Conservation (phyloP, 2,888 invertebrate genomes). For the Encarsia formosa region DNA sequence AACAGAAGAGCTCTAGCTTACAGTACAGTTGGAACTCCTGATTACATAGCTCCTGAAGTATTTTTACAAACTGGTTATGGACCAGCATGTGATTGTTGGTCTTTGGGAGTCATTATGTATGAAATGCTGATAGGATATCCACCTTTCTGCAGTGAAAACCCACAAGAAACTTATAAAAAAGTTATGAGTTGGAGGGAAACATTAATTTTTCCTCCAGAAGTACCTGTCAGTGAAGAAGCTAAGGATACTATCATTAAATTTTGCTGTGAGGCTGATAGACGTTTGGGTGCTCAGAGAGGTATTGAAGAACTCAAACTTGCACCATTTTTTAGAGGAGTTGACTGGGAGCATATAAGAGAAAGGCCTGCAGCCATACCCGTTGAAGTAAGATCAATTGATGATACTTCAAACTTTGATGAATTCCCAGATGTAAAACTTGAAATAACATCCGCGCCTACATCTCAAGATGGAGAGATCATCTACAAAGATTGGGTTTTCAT, state of each 20-base stretch:
- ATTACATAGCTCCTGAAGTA: slow-evolving; percentile 99
- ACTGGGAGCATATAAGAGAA: slow-evolving; percentile 99
- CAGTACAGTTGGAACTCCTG: slow-evolving; percentile 95
- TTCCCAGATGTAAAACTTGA: slow-evolving; percentile 98
- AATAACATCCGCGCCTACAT: slow-evolving; percentile 81
- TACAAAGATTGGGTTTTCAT: slow-evolving; percentile 99
- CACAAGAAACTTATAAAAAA: slow-evolving; percentile 93
- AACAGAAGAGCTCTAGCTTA: slow-evolving; percentile 93
- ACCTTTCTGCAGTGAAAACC: slow-evolving; percentile 98
- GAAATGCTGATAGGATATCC: slow-evolving; percentile 99
- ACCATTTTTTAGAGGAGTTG: slow-evolving; percentile 93
- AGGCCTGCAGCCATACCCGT: slow-evolving; percentile 97
- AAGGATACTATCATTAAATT: slow-evolving; percentile 92
- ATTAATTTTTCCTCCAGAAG: slow-evolving; percentile 96
- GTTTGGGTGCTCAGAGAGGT: slow-evolving; percentile 83
- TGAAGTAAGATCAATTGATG: slow-evolving; percentile 97
- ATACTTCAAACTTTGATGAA: slow-evolving; percentile 99
- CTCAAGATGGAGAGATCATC: slow-evolving; percentile 85
- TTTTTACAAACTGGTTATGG: slow-evolving; percentile 97
- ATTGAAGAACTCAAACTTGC: slow-evolving; percentile 91
- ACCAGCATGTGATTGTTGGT: slow-evolving; percentile 99
- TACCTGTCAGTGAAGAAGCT: slow-evolving; percentile 97
- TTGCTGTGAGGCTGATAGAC: slow-evolving; percentile 93
- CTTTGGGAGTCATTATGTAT: slow-evolving; percentile 99
- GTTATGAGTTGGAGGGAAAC: slow-evolving; percentile 99